Conservation (phyloP, 2,113 vertebrate species). For the Pogona vitticeps region DNA sequence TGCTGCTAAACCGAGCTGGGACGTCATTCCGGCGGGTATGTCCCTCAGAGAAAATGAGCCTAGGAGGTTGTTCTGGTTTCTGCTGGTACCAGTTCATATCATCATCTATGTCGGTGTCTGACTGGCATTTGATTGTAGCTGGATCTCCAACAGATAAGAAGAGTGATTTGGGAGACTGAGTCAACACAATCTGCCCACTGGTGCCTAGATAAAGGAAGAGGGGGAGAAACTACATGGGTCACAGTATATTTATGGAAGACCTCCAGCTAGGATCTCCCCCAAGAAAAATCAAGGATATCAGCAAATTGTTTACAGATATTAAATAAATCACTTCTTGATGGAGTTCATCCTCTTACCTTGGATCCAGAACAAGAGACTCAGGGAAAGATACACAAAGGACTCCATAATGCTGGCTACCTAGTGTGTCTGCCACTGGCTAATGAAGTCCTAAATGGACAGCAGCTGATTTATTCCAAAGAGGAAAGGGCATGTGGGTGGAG, state of each 20-base stretch:
- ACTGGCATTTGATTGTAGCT: not conserved
- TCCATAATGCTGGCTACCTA: not conserved
- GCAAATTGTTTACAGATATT: not conserved
- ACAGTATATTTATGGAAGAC: not conserved
- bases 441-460: not conserved
- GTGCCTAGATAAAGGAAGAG: not conserved
- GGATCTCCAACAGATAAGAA: not conserved
- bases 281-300: not conserved
- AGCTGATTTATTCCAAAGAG: not conserved
- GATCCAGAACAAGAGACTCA: not conserved
- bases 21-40: not conserved
- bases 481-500: no score
- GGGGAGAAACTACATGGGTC: not conserved
- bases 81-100: not conserved
- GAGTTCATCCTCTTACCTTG: not conserved
- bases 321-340: not conserved
- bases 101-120: not conserved
- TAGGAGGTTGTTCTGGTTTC: not conserved
- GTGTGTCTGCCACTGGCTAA: not conserved
- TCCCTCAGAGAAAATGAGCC: not conserved
- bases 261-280: not conserved
- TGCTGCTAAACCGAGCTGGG: not conserved
- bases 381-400: not conserved
- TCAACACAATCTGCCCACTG: not conserved
- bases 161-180: not conserved